Conservation (phyloP, 2,113 vertebrate genomes). For the Oenanthe oenanthe region DNA sequence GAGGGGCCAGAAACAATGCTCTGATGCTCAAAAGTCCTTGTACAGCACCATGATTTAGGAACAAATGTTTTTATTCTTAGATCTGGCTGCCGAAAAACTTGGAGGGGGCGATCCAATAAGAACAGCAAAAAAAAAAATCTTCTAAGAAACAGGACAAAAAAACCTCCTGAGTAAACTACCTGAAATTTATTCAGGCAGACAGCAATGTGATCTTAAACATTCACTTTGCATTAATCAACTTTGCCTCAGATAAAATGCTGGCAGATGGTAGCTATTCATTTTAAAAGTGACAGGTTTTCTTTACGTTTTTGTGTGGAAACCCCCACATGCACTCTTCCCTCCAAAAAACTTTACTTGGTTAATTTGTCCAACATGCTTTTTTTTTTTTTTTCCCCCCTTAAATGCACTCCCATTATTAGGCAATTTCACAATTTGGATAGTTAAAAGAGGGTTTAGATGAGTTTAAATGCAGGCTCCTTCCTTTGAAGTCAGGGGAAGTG, state of each 20-base stretch:
- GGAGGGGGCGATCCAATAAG: neutral
- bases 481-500: slow-evolving; percentile 11
- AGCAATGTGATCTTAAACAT: slow-evolving; percentile 67
- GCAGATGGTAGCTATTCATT: slow-evolving; percentile 77
- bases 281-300: slow-evolving; percentile 73
- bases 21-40: neutral
- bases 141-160: neutral
- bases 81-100: neutral
- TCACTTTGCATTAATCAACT: slow-evolving; percentile 71
- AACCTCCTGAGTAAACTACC: slow-evolving; percentile 50
- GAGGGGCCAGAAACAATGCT: neutral
- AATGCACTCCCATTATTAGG: slow-evolving; percentile 1
- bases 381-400: neutral
- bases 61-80: neutral
- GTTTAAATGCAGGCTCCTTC: neutral
- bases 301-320: slow-evolving; percentile 65
- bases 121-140: neutral
- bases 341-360: slow-evolving; percentile 67
- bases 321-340: slow-evolving; percentile 36
- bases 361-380: slow-evolving; percentile 54
- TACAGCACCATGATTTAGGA: neutral
- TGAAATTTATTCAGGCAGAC: slow-evolving; percentile 65
- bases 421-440: slow-evolving; percentile 8
- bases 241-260: slow-evolving; percentile 75
- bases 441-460: slow-evolving; percentile 37